Evolutionary conservation across 35 echinoderm and acorn worm species (phyloP).

Genomic region (Strongylocentrotus purpuratus): DNA sequence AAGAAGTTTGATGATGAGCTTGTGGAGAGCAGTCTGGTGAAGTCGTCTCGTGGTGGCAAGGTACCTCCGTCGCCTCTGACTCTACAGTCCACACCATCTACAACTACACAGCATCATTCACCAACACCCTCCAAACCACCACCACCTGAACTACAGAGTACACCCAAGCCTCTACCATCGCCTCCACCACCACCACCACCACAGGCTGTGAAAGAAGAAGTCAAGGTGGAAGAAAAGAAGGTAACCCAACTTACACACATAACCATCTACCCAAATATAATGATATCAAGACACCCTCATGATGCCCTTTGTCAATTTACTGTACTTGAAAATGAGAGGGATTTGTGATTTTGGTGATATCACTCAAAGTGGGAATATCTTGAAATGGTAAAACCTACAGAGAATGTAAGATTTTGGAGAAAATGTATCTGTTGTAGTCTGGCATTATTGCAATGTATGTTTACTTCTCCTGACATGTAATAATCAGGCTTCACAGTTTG

Average conservation of each 20-base stretch:
- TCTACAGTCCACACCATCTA: neutral
- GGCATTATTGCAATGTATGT: no score
- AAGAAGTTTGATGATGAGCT: conserved; percentile 99
- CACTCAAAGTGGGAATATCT: no score
- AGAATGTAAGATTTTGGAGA: no score
- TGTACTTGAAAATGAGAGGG: no score
- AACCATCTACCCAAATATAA: no score
- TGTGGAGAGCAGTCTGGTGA: conserved; percentile 93
- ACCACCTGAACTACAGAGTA: conserved; percentile 20
- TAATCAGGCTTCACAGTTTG: no score
- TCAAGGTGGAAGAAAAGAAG: conserved; percentile 36
- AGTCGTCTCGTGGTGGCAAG: conserved; percentile 43
- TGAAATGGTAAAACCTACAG: no score
- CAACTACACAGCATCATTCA: neutral
- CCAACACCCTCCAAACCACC: conserved; percentile 46
- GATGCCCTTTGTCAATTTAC: no score
- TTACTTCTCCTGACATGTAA: no score
- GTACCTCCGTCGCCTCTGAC: neutral
- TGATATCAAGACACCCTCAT: no score
- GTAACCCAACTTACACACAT: neutral
- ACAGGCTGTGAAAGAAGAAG: conserved; percentile 9
- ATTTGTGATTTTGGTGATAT: no score
- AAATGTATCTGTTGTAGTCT: no score
- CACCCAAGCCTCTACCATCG: conserved; percentile 44
- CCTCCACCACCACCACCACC: conserved; percentile 47